A percentile compares a stretch with the other conserved stretches of the same genome.
These are phyloP conservation scores for Coptotermes formosanus DNA, from an alignment of 1,140 invertebrate genomes.

Conservation along the genomic window DNA sequence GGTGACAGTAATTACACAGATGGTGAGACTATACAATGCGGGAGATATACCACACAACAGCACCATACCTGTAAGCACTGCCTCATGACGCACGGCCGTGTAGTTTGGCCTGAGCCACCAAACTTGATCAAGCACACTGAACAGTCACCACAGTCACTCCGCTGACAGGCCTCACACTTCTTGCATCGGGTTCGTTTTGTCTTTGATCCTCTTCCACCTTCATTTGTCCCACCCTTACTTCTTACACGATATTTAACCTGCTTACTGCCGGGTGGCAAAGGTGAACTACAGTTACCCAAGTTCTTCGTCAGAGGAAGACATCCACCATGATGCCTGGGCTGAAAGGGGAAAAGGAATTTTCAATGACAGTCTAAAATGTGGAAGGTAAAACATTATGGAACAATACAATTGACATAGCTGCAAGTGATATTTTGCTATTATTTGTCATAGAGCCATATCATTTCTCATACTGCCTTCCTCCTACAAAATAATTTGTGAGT, in stretches of 20 bases:
- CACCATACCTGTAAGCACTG: slow-evolving; percentile 69
- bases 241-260: not conserved
- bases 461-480: no score
- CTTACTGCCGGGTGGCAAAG: not conserved
- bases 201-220: slow-evolving; percentile 36
- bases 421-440: no score
- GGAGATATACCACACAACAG: not conserved
- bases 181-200: slow-evolving; percentile 73
- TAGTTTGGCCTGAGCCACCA: slow-evolving; percentile 87
- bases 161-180: slow-evolving; percentile 89
- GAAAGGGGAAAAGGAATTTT: not conserved
- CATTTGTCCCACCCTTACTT: not conserved
- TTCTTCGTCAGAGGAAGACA: slow-evolving; percentile 30
- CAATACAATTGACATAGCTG: no score
- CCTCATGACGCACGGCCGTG: slow-evolving; percentile 91
- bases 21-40: not conserved
- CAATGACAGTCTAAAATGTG: no score
- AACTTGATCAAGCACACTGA: slow-evolving; percentile 94
- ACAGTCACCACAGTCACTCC: slow-evolving; percentile 90
- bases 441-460: no score
- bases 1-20: not conserved
- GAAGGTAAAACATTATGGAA: no score
- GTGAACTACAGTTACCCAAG: not conserved
- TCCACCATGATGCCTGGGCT: slow-evolving; percentile 20
- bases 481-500: no score